Base-by-base conservation (phyloP, 2,797 vertebrate species). In the Parambassis ranga region DNA sequence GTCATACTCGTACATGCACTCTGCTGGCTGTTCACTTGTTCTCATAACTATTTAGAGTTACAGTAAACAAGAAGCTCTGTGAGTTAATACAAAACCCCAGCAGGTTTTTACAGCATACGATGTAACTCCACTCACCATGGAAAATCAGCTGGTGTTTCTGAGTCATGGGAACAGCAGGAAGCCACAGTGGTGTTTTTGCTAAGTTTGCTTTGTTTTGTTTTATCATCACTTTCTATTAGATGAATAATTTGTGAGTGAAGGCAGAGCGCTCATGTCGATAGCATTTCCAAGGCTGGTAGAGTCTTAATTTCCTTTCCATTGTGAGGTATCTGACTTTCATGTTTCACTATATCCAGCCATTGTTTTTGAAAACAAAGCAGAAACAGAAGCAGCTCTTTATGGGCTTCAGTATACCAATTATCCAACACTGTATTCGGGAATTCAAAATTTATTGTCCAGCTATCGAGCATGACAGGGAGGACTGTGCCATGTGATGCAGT, bases 31-130 rank as follows among this genome's bases (percentile, higher is more conserved):
- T 22, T 41, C 9, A 4, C 46, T 49, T 2, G 0, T 28, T 49
- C 31, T 33, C 10, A 41, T 43, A 72, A 63, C 31, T 65, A 47
- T 86, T 84, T 79, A 18, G 23, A 65, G 20, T 11, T 22, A 4
- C 0, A 2, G 23, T 74, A 77, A 71, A 84, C 72, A 77, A 10
- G 18, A 2, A 13, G 20, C 35, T 2, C 6, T 37, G 50, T 50
- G 31, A 47, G 50, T 15, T 41, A 24, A 52, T 71, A 39, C 3
- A 56, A 38, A 0, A 26, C 14, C 27, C 18, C 14, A 1, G 7
- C 10, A 19, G 3, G n/a, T 30, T 64, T 30, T 64, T 19, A 33
- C 1, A 4, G 23, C 26, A 37, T 30, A 14, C 43, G 24, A 38
- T 23, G 46, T 30, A 3, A 47, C 50, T 56, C 10, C 5, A 13